Base-by-base conservation (phyloP, 2,113 vertebrate species). In the Xenopus borealis region DNA sequence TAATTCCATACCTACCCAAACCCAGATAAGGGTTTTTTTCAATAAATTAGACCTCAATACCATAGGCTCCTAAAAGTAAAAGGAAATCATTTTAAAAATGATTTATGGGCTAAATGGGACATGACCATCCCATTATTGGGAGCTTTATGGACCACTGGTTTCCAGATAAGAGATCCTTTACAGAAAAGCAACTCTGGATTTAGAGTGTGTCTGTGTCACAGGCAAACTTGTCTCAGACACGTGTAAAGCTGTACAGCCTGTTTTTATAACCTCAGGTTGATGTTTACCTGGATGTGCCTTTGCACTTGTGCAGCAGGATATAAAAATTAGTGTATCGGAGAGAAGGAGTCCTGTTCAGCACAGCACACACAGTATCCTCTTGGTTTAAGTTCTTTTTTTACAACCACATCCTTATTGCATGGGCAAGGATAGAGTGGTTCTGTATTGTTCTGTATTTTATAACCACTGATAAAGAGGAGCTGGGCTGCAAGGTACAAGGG, bases 251-350 rank as follows among this genome's bases (percentile, higher is more conserved):
- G 69, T 64, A 77, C 74, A 57, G 57, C 67, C 61, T 77, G 3
- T 12, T 77, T 75, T 77, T 77, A 77, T 77, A 70, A 45, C 27
- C 66, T 69, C 18, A 70, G 66, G 74, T 77, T 70, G 74, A 77
- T 77, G 66, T 77, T 77, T 77, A 77, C 46, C 74, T 77, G 61
- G 14, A 64, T 46, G 23, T 62, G 72, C 46, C 72, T 14, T 62
- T 19, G 17, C 45, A 64, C 50, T 45, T 27, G n/a, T 33, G 18
- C 46, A 20, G 27, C 59, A 19, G 18, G 33, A 13, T 62, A 75
- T 40, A 68, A 69, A 4, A 50, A 12, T 63, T 57, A 76, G 63
- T 66, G 12, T 45, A 44, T 27, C 50, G 10, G 52, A 30, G 19
- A 67, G 52, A 27, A 1, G 23, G 17, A 33, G 33, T 6, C 33